Conservation (phyloP, 2,797 vertebrate species). For the Pseudopleuronectes americanus region DNA sequence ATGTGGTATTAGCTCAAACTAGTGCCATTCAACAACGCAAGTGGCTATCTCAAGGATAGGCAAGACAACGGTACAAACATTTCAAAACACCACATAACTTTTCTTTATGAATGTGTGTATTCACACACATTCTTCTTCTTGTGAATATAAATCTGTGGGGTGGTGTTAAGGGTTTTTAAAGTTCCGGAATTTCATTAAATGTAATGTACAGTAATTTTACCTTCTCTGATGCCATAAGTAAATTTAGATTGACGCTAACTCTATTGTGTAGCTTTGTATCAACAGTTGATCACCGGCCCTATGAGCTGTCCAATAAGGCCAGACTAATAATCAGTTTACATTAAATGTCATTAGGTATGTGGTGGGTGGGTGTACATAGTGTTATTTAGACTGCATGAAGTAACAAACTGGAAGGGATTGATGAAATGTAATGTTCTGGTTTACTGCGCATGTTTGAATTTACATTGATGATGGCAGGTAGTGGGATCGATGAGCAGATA, state of each 20-base stretch:
- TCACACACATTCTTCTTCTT: constrained; percentile 29
- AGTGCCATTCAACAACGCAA: constrained; percentile 35
- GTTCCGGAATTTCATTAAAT: constrained; percentile 47
- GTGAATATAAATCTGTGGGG: constrained; percentile 47
- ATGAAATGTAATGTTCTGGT: constrained; percentile 25
- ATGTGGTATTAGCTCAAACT: constrained; percentile 26
- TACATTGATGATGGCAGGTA: constrained; percentile 19
- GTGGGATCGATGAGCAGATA: constrained; percentile 30
- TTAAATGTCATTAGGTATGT: constrained; percentile 36
- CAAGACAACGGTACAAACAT: constrained; percentile 45
- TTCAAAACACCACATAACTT: constrained; percentile 23
- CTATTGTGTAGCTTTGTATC: constrained; percentile 28
- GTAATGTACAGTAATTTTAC: constrained; percentile 22
- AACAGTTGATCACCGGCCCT: constrained; percentile 19
- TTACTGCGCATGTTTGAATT: constrained; percentile 36
- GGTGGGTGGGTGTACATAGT: constrained; percentile 13
- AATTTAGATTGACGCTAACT: constrained; percentile 7
- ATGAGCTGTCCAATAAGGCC: constrained; percentile 25
- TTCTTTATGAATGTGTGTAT: constrained; percentile 40
- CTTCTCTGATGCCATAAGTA: constrained; percentile 25
- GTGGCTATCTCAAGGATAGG: constrained; percentile 32
- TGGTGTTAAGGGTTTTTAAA: constrained; percentile 25
- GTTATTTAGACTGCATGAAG: constrained; percentile 36
- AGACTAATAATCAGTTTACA: constrained; percentile 46
- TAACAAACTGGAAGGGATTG: constrained; percentile 28